phyloP scores from a whole-genome alignment of 2,888 invertebrate species.

The Heteromyza rotundicornis region DNA sequence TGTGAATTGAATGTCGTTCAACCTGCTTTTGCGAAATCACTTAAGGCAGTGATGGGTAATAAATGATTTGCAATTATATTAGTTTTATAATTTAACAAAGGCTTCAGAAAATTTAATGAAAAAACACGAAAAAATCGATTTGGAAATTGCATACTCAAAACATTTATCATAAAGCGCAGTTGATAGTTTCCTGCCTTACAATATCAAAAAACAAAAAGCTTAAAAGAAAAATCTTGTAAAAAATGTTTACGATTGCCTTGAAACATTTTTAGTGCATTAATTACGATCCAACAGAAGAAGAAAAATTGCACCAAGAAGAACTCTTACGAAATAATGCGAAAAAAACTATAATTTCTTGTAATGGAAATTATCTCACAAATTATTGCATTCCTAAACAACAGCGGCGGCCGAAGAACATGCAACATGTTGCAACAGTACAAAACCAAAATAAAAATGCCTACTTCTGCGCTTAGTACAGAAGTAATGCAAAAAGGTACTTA shows the following conservation, averaged over 20 bases:
- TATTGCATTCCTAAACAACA: constrained; percentile 22
- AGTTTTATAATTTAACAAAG: too few species aligned
- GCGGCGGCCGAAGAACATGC: neutral
- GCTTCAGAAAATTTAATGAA: too few species aligned
- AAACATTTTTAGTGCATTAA: neutral
- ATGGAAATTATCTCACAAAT: constrained; percentile 18
- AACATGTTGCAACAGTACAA: neutral
- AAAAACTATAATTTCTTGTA: constrained; percentile 8
- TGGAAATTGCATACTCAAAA: too few species aligned
- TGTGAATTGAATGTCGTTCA: constrained; percentile 12
- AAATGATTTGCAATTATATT: too few species aligned
- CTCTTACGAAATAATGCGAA: too few species aligned
- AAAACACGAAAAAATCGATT: too few species aligned
- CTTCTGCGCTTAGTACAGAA: too few species aligned
- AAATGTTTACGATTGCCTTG: neutral
- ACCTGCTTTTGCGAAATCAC: constrained; percentile 6
- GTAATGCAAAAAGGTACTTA: neutral
- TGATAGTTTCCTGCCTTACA: too few species aligned
- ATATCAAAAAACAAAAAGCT: too few species aligned
- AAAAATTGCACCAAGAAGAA: neutral
- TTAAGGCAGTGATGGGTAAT: too few species aligned
- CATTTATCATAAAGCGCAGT: too few species aligned
- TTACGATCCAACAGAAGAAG: neutral
- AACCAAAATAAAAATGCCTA: neutral
- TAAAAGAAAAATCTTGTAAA: too few species aligned